phyloP scores from a whole-genome alignment of 2,113 vertebrate genomes.

The Alligator mississippiensis region DNA sequence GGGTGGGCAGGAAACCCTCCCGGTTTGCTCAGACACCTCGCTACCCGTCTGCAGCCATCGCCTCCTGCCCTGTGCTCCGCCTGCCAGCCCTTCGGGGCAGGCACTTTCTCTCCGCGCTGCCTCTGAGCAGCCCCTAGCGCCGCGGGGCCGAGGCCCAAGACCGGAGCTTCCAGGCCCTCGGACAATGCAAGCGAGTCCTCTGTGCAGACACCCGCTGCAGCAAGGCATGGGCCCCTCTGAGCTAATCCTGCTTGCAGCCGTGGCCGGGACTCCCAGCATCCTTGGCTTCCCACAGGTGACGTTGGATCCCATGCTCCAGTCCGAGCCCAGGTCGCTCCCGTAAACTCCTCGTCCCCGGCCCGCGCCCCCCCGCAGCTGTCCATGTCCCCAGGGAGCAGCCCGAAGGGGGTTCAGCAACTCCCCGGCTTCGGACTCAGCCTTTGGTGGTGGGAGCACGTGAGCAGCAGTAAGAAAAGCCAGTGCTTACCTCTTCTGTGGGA shows the following conservation, averaged over 20 bases:
- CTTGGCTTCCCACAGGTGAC: background rate
- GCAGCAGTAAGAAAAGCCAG: background rate
- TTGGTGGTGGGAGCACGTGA: too few species aligned
- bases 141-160: background rate
- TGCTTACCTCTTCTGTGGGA: background rate
- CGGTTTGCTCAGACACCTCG: background rate
- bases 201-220: background rate
- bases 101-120: background rate
- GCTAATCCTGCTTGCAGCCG: background rate
- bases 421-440: rapidly evolving
- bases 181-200: background rate
- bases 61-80: background rate
- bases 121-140: background rate
- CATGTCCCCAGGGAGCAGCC: rapidly evolving
- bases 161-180: background rate
- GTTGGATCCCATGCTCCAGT: background rate
- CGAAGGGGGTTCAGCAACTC: rapidly evolving
- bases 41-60: background rate
- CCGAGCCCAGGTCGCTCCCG: rapidly evolving
- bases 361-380: background rate
- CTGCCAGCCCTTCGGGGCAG: background rate
- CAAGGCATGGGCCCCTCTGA: background rate
- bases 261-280: background rate
- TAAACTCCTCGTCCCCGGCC: rapidly evolving
- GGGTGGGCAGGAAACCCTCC: too few species aligned